Percentiles rank a stretch among this genome's conserved stretches.
Evolutionary conservation across 1,140 invertebrate species (phyloP).

Genomic region (Saccostrea echinata): DNA sequence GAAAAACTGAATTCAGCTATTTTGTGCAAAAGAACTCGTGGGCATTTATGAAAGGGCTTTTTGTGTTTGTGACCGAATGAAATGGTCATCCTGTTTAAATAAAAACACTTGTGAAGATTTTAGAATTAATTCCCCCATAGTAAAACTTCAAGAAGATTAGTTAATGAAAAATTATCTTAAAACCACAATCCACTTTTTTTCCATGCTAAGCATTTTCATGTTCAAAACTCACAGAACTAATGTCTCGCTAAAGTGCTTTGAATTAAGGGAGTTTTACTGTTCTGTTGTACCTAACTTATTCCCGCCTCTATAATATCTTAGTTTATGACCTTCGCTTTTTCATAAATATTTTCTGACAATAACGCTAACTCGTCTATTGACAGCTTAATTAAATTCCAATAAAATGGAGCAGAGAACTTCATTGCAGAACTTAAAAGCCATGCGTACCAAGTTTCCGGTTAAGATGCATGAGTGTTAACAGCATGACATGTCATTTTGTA

Average conservation of each 20-base stretch:
- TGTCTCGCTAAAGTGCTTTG: neutral
- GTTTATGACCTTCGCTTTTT: conserved; percentile 16
- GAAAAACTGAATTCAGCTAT: too few species aligned
- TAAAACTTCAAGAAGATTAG: too few species aligned
- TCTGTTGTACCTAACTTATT: neutral
- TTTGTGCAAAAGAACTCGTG: too few species aligned
- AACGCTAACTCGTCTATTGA: neutral
- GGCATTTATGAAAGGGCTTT: too few species aligned
- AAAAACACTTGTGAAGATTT: too few species aligned
- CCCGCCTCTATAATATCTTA: neutral
- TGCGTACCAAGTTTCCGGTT: neutral
- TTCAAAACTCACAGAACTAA: neutral
- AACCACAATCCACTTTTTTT: too few species aligned
- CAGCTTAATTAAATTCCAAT: conserved; percentile 9
- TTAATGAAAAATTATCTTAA: too few species aligned
- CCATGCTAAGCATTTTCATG: too few species aligned
- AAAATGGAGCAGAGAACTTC: neutral
- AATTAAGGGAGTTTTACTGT: neutral
- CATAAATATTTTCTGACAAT: conserved; percentile 26
- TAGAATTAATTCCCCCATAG: too few species aligned
- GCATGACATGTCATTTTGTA: conserved; percentile 22
- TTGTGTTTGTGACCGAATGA: too few species aligned
- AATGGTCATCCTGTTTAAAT: too few species aligned
- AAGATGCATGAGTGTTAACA: neutral
- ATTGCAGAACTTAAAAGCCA: neutral